A percentile compares a stretch with the other conserved stretches of the same genome.
Evolutionary conservation across 2,113 vertebrate genomes (phyloP).

Genomic region (Phrynosoma blainvillii): DNA sequence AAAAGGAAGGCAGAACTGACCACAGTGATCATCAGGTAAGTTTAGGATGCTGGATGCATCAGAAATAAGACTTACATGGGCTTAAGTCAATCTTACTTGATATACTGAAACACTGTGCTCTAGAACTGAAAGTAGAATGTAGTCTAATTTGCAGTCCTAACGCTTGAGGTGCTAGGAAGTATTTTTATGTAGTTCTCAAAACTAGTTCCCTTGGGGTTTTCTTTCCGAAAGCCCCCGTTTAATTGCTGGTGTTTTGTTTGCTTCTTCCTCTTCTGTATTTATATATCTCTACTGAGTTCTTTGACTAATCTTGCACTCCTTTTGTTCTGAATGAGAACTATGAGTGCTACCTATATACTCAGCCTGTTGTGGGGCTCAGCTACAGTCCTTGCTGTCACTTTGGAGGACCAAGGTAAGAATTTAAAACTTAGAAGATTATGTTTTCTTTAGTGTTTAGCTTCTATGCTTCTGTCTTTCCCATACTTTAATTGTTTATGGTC

Average conservation of each 20-base stretch:
- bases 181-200: neutral
- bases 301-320: neutral
- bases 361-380: conserved; percentile 36
- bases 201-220: neutral
- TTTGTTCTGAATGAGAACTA: neutral
- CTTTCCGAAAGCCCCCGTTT: neutral
- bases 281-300: neutral
- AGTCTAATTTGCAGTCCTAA: neutral
- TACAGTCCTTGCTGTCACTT: neutral
- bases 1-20: neutral
- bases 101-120: neutral
- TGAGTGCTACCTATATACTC: conserved; percentile 24
- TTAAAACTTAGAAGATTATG: neutral
- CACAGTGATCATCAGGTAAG: too few species aligned
- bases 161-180: neutral
- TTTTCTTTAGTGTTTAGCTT: neutral
- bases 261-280: conserved; percentile 26
- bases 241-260: neutral
- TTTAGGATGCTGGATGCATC: neutral
- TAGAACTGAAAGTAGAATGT: neutral
- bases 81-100: neutral
- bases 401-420: conserved; percentile 47
- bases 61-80: too few species aligned
- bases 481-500: neutral
- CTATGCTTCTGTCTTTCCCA: neutral